Evolutionary conservation across 2,797 vertebrate species (phyloP).

Genomic region (Bucorvus abyssinicus): DNA sequence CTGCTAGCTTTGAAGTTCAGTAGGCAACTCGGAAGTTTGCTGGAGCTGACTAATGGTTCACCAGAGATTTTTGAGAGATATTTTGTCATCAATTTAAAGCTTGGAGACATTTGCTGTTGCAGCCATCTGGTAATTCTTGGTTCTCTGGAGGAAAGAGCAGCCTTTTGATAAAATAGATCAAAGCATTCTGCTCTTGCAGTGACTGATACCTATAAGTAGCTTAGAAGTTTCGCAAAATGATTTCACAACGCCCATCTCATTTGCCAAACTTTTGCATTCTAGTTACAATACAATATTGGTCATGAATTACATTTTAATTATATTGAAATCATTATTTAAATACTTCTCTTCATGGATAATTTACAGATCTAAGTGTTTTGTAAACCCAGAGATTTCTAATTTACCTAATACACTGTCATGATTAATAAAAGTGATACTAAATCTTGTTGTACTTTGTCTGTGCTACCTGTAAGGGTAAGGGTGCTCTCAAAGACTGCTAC

Average conservation of each 20-base stretch:
- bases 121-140: slow-evolving; percentile 57
- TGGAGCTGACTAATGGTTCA: slow-evolving; percentile 51
- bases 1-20: slow-evolving; percentile 45
- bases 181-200: slow-evolving; percentile 48
- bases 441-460: background rate
- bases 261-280: background rate
- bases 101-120: slow-evolving; percentile 30
- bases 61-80: slow-evolving; percentile 40
- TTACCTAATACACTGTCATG: background rate
- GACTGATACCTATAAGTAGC: slow-evolving; percentile 36
- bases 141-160: slow-evolving; percentile 56
- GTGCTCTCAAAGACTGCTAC: background rate
- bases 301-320: background rate
- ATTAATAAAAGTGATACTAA: background rate
- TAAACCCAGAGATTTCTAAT: background rate
- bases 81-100: slow-evolving; percentile 38
- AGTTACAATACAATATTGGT: background rate
- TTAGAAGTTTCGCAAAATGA: background rate
- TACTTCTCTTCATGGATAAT: slow-evolving; percentile 6
- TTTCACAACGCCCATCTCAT: background rate
- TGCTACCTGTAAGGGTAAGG: background rate
- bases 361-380: background rate
- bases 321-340: slow-evolving; percentile 3
- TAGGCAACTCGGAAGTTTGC: slow-evolving; percentile 27
- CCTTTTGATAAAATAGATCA: slow-evolving; percentile 68